Conservation (phyloP, 1,140 invertebrate species). For the Armadillidium nasatum region DNA sequence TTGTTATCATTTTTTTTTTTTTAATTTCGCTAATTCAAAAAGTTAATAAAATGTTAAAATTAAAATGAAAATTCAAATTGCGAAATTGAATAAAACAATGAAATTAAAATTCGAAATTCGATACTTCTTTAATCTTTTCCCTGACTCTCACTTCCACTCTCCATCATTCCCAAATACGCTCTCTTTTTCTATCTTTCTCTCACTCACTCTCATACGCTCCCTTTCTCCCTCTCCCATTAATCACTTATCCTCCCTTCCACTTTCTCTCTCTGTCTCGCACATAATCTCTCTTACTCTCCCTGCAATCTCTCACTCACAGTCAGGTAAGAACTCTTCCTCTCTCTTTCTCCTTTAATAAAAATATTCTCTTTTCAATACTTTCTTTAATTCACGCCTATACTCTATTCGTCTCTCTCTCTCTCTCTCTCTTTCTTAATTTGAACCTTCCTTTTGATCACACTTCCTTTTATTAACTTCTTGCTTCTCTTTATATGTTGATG, state of each 20-base stretch:
- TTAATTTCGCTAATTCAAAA: too few relatives aligned
- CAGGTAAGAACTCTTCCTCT: background rate
- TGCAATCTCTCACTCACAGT: constrained; percentile 21
- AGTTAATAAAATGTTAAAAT: too few relatives aligned
- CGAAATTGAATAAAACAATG: too few relatives aligned
- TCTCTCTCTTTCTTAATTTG: background rate
- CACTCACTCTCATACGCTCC: constrained; percentile 6
- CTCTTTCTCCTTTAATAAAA: too few relatives aligned
- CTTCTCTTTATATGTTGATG: too few relatives aligned
- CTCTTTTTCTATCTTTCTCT: constrained; percentile 21
- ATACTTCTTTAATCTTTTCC: background rate
- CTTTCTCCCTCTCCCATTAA: constrained; percentile 20
- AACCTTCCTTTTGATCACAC: too few relatives aligned
- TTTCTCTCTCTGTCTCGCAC: background rate
- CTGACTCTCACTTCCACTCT: constrained; percentile 17
- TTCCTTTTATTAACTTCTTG: too few relatives aligned
- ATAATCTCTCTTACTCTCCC: constrained; percentile 10
- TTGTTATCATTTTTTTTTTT: too few relatives aligned
- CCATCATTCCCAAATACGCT: constrained; percentile 16
- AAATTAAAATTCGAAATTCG: too few relatives aligned
- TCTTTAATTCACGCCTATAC: too few relatives aligned
- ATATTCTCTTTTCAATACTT: too few relatives aligned
- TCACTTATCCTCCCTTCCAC: background rate
- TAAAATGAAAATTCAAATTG: too few relatives aligned
- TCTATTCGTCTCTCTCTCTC: constrained; percentile 14